Conservation (phyloP, 2,113 vertebrate species). For the Calypte anna region DNA sequence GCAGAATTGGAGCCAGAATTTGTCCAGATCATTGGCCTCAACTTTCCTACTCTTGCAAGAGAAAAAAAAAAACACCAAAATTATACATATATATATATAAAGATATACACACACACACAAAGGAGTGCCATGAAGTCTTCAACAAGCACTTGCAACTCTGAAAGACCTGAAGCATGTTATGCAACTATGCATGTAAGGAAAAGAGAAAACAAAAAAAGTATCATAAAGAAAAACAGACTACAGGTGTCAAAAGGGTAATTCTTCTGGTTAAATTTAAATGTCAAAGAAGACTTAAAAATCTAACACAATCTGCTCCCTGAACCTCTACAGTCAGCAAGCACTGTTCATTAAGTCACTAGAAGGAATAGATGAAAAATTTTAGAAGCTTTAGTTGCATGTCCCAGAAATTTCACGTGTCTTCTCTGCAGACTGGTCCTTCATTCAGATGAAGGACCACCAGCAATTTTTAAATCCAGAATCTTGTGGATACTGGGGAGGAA, state of each 20-base stretch:
- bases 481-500: too few species aligned
- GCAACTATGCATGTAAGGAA: neutral
- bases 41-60: neutral
- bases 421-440: neutral
- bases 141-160: neutral
- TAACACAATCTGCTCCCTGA: neutral
- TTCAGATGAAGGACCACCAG: neutral
- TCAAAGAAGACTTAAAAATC: neutral
- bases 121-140: neutral
- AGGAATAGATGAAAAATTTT: neutral
- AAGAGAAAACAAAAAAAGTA: neutral
- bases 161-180: neutral
- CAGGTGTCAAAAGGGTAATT: neutral
- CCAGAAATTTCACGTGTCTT: neutral
- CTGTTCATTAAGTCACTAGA: neutral
- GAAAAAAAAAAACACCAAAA: neutral
- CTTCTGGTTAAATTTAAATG: neutral
- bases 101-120: neutral
- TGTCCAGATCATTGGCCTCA: neutral
- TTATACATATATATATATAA: too few species aligned
- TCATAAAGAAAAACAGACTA: neutral
- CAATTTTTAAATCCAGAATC: neutral
- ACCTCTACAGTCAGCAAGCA: neutral
- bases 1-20: neutral
- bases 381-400: neutral